Evolutionary conservation across 2,797 vertebrate genomes (phyloP), one percentile per base, ranked within the genome.

Genomic region (Mormyrops boulengeri): DNA sequence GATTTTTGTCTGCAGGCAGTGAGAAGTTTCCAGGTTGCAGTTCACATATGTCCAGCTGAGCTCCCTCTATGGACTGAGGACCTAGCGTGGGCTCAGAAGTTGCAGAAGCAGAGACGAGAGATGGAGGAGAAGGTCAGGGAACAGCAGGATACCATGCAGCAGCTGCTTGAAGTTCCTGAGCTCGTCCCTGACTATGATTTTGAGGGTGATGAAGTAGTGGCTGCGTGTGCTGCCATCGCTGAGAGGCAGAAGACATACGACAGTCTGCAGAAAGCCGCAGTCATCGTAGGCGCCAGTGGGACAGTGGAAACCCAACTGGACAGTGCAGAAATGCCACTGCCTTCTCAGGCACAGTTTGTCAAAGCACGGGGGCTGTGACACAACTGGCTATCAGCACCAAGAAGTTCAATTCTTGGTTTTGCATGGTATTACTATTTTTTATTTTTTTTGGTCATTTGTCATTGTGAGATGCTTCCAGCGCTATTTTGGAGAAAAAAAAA

Each of bases 181-280:
- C 94, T 97, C 0, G 93, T 97, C 89, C 96, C 95, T n/a, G 98
- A 99, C 93, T 99, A 97, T 92, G 98, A 99, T 92, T 99, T 99
- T 90, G 98, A 99, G 94, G 97, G 98, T 0, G 97, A 99, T 3
- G 98, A 99, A 94, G 97, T 99, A 90, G 95, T 99, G 88, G 97
- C 96, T 0, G 98, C 98, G 11, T 99, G 98, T 91, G 95, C 96
- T n/a, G 97, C 98, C 0, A 96, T 99, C 0, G 98, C 97, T 0
- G 96, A 98, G 91, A 95, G 96, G 50, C 97, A 98, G 93, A 96
- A 96, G 19, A 93, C 90, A 6, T 92, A 95, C 1, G 93, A 97
- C 89, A 92, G 94, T 90, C 93, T 96, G 92, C 97, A 94, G 94
- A 93, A 91, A 91, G 96, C 93, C 0, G 90, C 96, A 0, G 95